A percentile compares a stretch with the other conserved stretches of the same genome.
phyloP scores from a whole-genome alignment of 2,888 invertebrate species.

The Notodonta ziczac region DNA sequence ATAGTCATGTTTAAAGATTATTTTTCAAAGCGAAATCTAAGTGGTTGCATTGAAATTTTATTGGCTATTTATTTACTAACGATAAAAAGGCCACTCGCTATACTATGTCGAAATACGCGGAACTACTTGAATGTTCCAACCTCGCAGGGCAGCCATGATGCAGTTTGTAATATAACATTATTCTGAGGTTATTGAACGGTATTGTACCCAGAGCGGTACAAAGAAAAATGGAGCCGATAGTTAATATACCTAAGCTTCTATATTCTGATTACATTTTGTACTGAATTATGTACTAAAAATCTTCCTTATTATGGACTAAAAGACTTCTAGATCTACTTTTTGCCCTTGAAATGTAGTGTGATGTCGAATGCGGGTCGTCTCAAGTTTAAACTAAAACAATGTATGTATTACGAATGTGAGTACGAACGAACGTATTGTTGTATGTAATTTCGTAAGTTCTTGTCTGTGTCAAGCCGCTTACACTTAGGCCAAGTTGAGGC shows the following conservation, averaged over 20 bases:
- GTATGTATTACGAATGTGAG: neutral
- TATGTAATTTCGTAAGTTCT: no score
- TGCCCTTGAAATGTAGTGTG: neutral
- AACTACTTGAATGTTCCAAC: slow-evolving; percentile 44
- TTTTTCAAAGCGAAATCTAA: no score
- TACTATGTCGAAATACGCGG: slow-evolving; percentile 46
- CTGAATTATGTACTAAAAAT: no score
- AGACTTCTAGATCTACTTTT: neutral
- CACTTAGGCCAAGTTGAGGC: no score
- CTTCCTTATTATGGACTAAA: no score
- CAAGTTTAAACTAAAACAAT: slow-evolving; percentile 1
- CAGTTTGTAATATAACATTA: slow-evolving; percentile 35
- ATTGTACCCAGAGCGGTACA: slow-evolving; percentile 8
- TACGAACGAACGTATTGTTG: no score
- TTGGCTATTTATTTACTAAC: slow-evolving; percentile 25
- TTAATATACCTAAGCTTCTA: neutral
- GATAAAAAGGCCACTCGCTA: slow-evolving; percentile 38
- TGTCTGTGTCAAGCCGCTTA: no score
- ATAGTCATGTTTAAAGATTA: no score
- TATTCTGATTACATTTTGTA: neutral
- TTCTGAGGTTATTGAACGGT: slow-evolving; percentile 36
- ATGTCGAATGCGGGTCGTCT: neutral
- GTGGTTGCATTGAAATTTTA: no score
- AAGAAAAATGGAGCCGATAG: no score
- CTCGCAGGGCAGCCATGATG: slow-evolving; percentile 41